These are phyloP conservation scores for Zonitis immaculata DNA, from an alignment of 2,888 invertebrate species.

Conservation along the genomic window DNA sequence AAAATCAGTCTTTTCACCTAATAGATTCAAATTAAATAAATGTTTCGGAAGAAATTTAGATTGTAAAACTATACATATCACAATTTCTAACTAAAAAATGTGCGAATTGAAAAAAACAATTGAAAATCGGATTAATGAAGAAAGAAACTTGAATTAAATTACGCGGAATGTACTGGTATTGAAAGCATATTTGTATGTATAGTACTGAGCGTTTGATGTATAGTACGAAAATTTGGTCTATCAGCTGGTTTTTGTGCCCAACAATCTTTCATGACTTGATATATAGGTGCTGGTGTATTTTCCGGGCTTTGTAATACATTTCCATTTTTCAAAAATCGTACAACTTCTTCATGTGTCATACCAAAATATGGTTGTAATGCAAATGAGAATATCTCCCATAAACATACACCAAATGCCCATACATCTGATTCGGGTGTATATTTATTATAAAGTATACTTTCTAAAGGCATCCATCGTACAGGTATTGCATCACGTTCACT, in stretches of 20 bases:
- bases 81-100: slow-evolving; percentile 12
- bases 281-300: slow-evolving; percentile 79
- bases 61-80: slow-evolving; percentile 21
- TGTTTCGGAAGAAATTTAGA: neutral
- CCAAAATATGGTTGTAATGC: slow-evolving; percentile 96
- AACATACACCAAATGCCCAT: slow-evolving; percentile 94
- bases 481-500: slow-evolving; percentile 95
- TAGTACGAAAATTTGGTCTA: slow-evolving; percentile 79
- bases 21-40: neutral
- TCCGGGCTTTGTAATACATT: slow-evolving; percentile 88
- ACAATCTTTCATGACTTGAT: slow-evolving; percentile 89
- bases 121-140: neutral
- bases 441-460: slow-evolving; percentile 93
- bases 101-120: neutral
- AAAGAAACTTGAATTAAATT: too few species aligned
- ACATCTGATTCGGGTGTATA: slow-evolving; percentile 95
- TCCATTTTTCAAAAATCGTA: slow-evolving; percentile 89
- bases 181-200: slow-evolving; percentile 40
- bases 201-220: slow-evolving; percentile 65
- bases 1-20: slow-evolving; percentile 20
- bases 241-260: slow-evolving; percentile 85
- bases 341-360: slow-evolving; percentile 96
- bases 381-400: slow-evolving; percentile 97
- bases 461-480: slow-evolving; percentile 96
- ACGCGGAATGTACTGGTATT: slow-evolving; percentile 26